phyloP scores from a whole-genome alignment of 1,140 invertebrate species.

The Bombus fervidus region DNA sequence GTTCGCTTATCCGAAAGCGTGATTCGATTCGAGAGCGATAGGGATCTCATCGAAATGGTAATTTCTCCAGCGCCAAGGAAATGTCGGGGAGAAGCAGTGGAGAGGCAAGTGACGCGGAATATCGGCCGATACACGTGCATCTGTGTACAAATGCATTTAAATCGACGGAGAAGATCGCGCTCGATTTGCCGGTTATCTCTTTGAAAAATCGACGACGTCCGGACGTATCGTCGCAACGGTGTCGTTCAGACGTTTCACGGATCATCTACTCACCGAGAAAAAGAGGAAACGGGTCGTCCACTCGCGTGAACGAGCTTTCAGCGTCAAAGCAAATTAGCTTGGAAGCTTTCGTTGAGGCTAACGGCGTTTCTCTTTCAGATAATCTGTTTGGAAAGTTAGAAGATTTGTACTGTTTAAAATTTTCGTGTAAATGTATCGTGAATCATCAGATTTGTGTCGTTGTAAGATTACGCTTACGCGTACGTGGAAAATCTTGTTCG shows the following conservation, averaged over 20 bases:
- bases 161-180: neutral
- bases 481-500: no score
- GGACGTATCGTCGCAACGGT: neutral
- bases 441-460: no score
- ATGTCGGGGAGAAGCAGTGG: neutral
- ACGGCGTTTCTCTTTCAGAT: neutral
- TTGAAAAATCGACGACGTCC: conserved; percentile 2
- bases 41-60: neutral
- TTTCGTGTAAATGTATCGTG: neutral
- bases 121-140: neutral
- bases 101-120: neutral
- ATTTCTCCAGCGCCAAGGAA: neutral
- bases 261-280: neutral
- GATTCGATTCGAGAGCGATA: conserved; percentile 6
- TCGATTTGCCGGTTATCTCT: neutral
- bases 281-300: neutral
- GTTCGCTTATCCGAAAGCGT: conserved; percentile 3
- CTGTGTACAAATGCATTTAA: neutral
- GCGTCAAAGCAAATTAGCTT: conserved; percentile 13
- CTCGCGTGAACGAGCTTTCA: neutral
- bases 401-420: neutral
- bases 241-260: conserved; percentile 11
- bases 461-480: no score
- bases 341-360: neutral
- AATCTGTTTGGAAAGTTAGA: neutral